Evolutionary conservation across 53 echinoderm and acorn worm species (phyloP), one percentile per base, ranked within the genome.

Genomic region (Holothuria leucospilota): DNA sequence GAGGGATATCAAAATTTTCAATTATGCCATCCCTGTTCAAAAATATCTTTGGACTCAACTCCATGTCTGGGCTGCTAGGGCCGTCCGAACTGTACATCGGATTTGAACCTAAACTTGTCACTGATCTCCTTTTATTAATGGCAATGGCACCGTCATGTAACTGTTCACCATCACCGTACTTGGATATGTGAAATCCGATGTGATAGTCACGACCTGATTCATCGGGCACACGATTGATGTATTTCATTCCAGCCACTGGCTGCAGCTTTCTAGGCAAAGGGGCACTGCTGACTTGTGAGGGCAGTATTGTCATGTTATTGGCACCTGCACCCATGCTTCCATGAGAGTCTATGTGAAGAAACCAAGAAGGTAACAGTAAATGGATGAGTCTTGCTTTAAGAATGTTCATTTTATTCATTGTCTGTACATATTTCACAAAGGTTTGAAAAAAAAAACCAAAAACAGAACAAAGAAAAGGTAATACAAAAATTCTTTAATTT

Each of bases 101-200:
- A 49, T 46, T 75, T 49, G 75, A 75, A 15, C 81, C 81, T 29
- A 81, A 18, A 29, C 81, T 81, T 8, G 81, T 61, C 61, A 81
- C 39, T 3, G 81, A 59, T 81, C 60, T 27, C 29, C 81, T 81
- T 60, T 62, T 81, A 46, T 77, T 56, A 18, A n/a, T 15, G 10
- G 78, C n/a, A 16, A 23, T 40, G 51, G 25, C 58, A 2, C 23
- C 30, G 0, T 27, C 11, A 8, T 29, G 38, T 13, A 28, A 14
- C 28, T 67, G 28, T 29, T 81, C 81, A 60, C 59, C 39, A 52
- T 51, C 59, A 18, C 81, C 81, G 20, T 30, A 29, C 81, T 81
- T 81, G 16, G 81, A 81, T n/a, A 81, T 62, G n/a, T 81, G 81
- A 58, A 81, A 81, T 23, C 81, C 81, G 13, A 81, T 38, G 20